These are phyloP conservation scores for Drosophila macrothrix DNA, from an alignment of 2,888 invertebrate species.

Conservation along the genomic window DNA sequence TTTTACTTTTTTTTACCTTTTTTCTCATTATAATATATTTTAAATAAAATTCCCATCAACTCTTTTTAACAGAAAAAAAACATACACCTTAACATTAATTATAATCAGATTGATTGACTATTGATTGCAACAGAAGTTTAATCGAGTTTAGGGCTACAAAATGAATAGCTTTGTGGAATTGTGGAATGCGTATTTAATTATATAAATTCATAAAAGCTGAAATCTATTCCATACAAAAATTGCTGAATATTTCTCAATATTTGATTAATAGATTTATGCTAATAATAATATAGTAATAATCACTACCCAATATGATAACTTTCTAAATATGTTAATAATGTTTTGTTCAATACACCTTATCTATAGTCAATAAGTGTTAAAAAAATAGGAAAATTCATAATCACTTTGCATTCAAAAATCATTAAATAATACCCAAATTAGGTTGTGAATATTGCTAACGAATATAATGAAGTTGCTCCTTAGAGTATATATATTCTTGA, in stretches of 20 bases:
- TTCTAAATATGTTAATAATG: background rate
- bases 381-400: background rate
- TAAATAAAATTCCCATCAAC: background rate
- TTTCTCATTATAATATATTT: background rate
- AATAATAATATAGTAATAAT: background rate
- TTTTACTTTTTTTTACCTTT: background rate
- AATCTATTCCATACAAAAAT: background rate
- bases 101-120: background rate
- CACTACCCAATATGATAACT: background rate
- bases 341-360: background rate
- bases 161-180: background rate
- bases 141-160: background rate
- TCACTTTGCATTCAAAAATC: background rate
- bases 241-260: background rate
- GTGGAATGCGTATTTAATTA: background rate
- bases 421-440: background rate
- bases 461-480: background rate
- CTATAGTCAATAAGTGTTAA: background rate
- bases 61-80: background rate
- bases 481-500: background rate
- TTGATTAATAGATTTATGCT: conserved; percentile 2
- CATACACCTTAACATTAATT: background rate
- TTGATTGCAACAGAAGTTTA: background rate
- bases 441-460: background rate
- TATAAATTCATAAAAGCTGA: background rate